Evolutionary conservation across 1,140 invertebrate genomes (phyloP).

Genomic region (Diprion similis): DNA sequence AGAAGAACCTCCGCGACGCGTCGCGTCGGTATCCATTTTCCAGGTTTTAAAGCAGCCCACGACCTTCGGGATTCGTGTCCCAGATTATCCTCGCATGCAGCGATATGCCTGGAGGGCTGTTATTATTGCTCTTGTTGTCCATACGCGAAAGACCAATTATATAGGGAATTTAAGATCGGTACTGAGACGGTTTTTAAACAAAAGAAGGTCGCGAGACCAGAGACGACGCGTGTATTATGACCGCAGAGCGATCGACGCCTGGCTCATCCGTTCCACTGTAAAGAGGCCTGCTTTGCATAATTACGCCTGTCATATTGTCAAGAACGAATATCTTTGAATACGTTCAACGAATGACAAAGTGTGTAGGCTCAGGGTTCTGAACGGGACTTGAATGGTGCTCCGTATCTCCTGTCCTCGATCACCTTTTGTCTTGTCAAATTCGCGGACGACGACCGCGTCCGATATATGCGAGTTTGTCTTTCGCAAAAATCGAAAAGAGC

Average conservation of each 20-base stretch:
- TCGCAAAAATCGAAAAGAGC: too few relatives aligned
- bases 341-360: not conserved
- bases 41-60: not conserved
- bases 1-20: not conserved
- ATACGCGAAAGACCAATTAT: not conserved
- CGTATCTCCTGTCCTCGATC: too few relatives aligned
- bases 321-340: not conserved
- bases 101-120: not conserved
- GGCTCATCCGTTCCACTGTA: not conserved
- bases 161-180: not conserved
- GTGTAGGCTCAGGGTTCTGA: too few relatives aligned
- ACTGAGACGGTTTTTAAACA: not conserved
- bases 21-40: not conserved
- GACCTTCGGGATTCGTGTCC: conserved; percentile 1
- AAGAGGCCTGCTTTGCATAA: conserved; percentile 1
- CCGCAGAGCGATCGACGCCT: not conserved
- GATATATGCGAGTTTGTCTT: too few relatives aligned
- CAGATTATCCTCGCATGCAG: not conserved
- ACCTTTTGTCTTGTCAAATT: too few relatives aligned
- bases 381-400: too few relatives aligned
- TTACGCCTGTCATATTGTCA: not conserved
- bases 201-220: not conserved
- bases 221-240: not conserved
- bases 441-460: too few relatives aligned
- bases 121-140: not conserved